Base-by-base conservation (phyloP, 2,113 vertebrate species). In the Oreochromis tanganicae region DNA sequence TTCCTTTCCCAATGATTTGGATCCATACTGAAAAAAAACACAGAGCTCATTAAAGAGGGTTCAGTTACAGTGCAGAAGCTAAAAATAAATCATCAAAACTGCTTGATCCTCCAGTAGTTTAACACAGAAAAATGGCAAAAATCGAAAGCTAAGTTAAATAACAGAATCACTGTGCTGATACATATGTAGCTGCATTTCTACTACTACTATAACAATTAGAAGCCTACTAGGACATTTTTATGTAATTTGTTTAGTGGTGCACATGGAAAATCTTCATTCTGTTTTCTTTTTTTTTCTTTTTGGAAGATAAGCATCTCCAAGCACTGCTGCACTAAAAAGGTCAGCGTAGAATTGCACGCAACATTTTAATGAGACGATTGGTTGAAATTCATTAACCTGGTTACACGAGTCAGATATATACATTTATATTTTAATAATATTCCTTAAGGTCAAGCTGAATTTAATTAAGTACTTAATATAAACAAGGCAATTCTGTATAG, bases 311-410 rank as follows among this genome's bases (percentile, higher is more conserved):
- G 24, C 79, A 63, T 83, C 80, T 88, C 41, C 16, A 32, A 84
- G 29, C 54, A 24, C n/a, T 50, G 9, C 27, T 56, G 9, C 84
- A 61, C 48, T 88, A 14, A 89, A 93, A 94, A 92, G 89, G 92
- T 93, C 92, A 71, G 41, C 19, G 6, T 75, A 57, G 84, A 87
- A 78, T 87, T 88, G 88, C 59, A 85, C 81, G 57, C 83, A 85
- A 93, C 90, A 91, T 90, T 82, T 88, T 90, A 89, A 89, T 86
- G 73, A 91, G 59, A 52, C 85, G 56, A 92, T 92, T 82, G 78
- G 90, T 92, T 87, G 46, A 79, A 86, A 71, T 19, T 86, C 55
- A 63, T 79, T 86, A 85, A 87, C 82, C 87, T 81, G 90, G 83
- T 90, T 89, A 80, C 78, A 48, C 34, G 32, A 85, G 85, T 92